Base-by-base conservation (phyloP, 2,797 vertebrate species). In the Otolemur crassicaudatus region DNA sequence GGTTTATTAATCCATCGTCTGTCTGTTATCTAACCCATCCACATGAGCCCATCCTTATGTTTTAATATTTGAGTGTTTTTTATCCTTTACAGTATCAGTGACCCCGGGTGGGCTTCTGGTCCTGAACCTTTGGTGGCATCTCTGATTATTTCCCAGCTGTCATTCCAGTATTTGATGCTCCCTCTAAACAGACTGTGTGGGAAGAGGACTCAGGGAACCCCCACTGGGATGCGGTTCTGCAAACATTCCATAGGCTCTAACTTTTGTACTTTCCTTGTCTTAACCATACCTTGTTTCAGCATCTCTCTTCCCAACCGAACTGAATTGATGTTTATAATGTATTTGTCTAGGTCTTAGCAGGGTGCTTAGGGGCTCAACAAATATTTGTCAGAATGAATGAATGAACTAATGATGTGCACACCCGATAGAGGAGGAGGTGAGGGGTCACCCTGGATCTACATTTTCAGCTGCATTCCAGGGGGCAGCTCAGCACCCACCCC, bases 291-390 rank as follows among this genome's bases (percentile, higher is more conserved):
- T 80, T 75, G 23, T 17, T 58, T 49, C 19, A 19, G 37, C 16
- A 4, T 69, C 23, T 37, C 17, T 34, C 46, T 70, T 60, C 43
- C 53, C 46, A 12, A 46, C 77, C 56, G 43, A 37, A 88, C 40
- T 4, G 31, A 80, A 63, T 31, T 91, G 46, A 77, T 22, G 11
- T 61, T 92, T 46, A 69, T 58, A 25, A 8, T 72, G 56, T 40
- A 4, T 92, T 97, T 90, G 87, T 76, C 82, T n/a, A 80, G 85
- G 5, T 95, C 61, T 80, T 75, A 94, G 85, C n/a, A 27, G 5
- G 11, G n/a, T 63, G 67, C 65, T 60, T 76, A n/a, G 5, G 13
- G 34, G 31, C 40, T 40, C 49, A 72, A 37, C 67, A 87, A 23
- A 23, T 23, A n/a, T 77, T 77, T 90, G 22, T 53, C 61, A 85